phyloP scores from a whole-genome alignment of 2,797 vertebrate species.

The Novumbra hubbsi region DNA sequence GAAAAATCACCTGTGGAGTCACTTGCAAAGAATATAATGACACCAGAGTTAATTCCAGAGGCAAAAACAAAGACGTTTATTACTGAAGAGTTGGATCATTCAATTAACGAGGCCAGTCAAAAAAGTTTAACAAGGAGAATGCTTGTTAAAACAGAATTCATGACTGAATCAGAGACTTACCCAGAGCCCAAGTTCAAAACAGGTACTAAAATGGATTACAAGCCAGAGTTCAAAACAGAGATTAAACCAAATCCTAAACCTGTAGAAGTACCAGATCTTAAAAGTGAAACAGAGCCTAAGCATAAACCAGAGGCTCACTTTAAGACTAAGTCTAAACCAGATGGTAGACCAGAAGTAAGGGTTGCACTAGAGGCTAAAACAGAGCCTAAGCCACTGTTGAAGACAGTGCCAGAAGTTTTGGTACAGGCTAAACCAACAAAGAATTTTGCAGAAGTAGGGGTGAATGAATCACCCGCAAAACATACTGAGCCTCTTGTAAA shows the following conservation, averaged over 20 bases:
- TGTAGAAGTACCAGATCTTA: too few relatives aligned
- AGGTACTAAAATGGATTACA: neutral
- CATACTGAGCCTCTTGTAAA: constrained; percentile 43
- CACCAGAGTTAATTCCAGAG: too few relatives aligned
- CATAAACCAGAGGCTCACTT: neutral
- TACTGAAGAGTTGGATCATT: too few relatives aligned
- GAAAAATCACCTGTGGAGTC: too few relatives aligned
- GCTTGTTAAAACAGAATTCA: neutral
- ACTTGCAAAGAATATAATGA: constrained; percentile 38
- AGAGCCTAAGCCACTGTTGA: neutral
- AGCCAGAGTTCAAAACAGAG: too few relatives aligned
- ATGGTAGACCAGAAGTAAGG: neutral
- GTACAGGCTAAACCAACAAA: too few relatives aligned
- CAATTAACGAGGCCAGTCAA: neutral
- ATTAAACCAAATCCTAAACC: neutral
- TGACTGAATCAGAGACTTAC: constrained; percentile 10
- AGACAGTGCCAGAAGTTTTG: too few relatives aligned
- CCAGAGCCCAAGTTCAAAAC: too few relatives aligned
- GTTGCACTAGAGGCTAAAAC: too few relatives aligned
- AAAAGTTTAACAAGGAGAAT: constrained; percentile 13
- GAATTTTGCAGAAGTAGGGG: constrained; percentile 46
- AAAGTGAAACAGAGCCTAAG: neutral
- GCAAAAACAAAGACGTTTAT: too few relatives aligned
- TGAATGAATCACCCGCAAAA: constrained; percentile 39
- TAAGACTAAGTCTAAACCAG: neutral